A percentile compares a stretch with the other conserved stretches of the same genome.
phyloP scores from a whole-genome alignment of 1,140 invertebrate species.

The Nebria ingens region DNA sequence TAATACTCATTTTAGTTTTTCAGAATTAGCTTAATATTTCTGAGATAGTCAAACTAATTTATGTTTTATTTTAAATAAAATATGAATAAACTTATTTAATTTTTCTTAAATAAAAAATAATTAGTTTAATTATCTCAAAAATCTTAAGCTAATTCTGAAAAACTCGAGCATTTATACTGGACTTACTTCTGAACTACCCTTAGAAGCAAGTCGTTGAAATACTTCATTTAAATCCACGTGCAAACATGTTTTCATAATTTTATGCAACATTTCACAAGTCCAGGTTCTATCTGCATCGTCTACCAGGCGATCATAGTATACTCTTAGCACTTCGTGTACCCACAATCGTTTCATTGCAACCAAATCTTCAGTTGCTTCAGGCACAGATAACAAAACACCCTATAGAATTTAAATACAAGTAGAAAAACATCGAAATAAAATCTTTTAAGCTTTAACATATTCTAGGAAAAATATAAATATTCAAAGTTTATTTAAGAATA shows the following conservation, averaged over 20 bases:
- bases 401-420: conserved; percentile 32
- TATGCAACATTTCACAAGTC: conserved; percentile 59
- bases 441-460: no score
- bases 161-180: conserved; percentile 13
- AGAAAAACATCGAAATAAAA: conserved; percentile 8
- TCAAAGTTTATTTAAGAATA: conserved; percentile 7
- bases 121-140: no score
- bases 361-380: conserved; percentile 83
- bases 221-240: conserved; percentile 36
- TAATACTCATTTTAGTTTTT: no score
- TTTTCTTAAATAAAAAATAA: no score
- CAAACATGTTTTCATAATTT: conserved; percentile 44
- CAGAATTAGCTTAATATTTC: no score
- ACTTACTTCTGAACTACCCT: conserved; percentile 24
- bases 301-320: conserved; percentile 87
- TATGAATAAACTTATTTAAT: no score
- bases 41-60: no score
- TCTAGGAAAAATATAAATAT: conserved; percentile 11
- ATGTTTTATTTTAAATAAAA: neutral
- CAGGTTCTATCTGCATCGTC: conserved; percentile 73
- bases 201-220: conserved; percentile 34
- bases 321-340: conserved; percentile 88
- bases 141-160: no score
- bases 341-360: conserved; percentile 82
- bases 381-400: conserved; percentile 84